phyloP scores from a whole-genome alignment of 2,113 vertebrate species.

The Eptesicus fuscus region DNA sequence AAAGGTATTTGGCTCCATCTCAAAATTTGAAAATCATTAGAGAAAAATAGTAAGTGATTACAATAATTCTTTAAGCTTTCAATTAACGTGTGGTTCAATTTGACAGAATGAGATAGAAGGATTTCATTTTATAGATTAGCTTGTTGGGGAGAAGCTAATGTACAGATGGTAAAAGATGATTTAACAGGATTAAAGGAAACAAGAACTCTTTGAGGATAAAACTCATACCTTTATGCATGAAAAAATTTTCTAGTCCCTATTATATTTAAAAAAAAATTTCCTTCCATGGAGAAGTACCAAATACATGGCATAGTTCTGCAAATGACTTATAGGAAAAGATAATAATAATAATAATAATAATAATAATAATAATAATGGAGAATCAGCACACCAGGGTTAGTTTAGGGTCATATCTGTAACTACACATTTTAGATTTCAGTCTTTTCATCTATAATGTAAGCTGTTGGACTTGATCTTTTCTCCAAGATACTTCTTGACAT shows the following conservation, averaged over 20 bases:
- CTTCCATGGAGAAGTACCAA: background rate
- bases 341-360: background rate
- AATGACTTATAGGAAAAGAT: background rate
- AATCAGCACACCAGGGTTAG: background rate
- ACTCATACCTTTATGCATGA: background rate
- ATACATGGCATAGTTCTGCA: background rate
- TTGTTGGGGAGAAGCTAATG: background rate
- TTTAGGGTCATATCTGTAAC: background rate
- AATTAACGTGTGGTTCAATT: slow-evolving; percentile 46
- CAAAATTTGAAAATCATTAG: slow-evolving; percentile 64
- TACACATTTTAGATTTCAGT: background rate
- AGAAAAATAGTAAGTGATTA: slow-evolving; percentile 60
- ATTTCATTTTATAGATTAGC: slow-evolving; percentile 39
- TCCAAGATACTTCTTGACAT: background rate
- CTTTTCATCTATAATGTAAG: background rate
- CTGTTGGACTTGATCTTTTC: background rate
- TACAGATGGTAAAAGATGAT: background rate
- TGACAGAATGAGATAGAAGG: slow-evolving; percentile 28
- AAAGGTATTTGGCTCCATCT: slow-evolving; percentile 54
- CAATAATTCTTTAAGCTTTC: slow-evolving; percentile 63
- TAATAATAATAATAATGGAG: background rate
- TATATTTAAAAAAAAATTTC: background rate
- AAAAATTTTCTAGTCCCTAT: background rate
- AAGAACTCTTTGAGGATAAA: background rate
- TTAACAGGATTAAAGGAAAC: slow-evolving; percentile 30